phyloP scores from a whole-genome alignment of 2,797 vertebrate species.

The Enteromius unitaeniatus region DNA sequence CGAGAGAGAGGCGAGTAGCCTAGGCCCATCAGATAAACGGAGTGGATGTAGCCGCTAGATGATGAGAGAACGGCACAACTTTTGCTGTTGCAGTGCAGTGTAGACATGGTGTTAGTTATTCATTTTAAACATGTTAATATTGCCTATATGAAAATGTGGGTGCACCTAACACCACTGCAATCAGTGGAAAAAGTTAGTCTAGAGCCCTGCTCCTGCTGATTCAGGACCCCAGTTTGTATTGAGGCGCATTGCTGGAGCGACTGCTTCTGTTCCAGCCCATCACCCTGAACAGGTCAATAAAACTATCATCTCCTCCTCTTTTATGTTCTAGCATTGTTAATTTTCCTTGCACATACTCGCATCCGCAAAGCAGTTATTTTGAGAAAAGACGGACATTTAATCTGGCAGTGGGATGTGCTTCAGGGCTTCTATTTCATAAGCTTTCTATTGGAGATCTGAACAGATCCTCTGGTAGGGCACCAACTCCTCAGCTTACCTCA shows the following conservation, averaged over 20 bases:
- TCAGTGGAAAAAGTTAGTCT: no score
- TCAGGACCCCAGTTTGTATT: slow-evolving; percentile 65
- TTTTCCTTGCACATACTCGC: slow-evolving; percentile 14
- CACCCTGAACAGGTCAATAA: slow-evolving; percentile 22
- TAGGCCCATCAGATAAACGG: no score
- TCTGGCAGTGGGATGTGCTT: slow-evolving; percentile 42
- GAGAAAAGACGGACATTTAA: slow-evolving; percentile 67
- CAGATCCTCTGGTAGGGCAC: slow-evolving; percentile 60
- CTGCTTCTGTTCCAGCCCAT: slow-evolving; percentile 21
- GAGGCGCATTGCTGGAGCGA: slow-evolving; percentile 16
- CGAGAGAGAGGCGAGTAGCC: no score
- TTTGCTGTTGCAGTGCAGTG: no score
- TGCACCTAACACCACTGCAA: no score
- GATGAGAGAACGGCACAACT: no score
- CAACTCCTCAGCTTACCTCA: slow-evolving; percentile 60
- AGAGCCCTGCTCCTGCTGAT: slow-evolving; percentile 70
- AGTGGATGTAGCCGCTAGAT: no score
- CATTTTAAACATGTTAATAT: no score
- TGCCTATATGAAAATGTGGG: no score
- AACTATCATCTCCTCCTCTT: slow-evolving; percentile 5
- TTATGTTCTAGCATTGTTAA: slow-evolving; percentile 25
- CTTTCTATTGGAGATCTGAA: slow-evolving; percentile 58
- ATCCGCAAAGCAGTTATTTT: slow-evolving; percentile 52
- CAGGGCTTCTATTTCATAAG: slow-evolving; percentile 40
- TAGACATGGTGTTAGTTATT: no score